Base-by-base conservation (phyloP, 2,113 vertebrate species). In the Gyps fulvus region DNA sequence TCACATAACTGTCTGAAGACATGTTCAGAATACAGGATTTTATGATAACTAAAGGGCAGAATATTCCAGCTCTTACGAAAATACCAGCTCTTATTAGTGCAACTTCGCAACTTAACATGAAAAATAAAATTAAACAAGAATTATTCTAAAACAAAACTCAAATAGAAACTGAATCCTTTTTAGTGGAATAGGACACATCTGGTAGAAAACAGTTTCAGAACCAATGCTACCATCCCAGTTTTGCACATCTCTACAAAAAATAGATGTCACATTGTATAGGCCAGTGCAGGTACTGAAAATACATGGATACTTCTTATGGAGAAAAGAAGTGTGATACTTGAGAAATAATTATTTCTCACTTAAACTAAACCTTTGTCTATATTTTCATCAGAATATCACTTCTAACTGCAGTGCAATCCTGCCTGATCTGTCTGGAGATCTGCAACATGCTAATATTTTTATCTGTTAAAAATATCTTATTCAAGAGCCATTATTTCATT, bases 1-100 rank as follows among this genome's bases (percentile, higher is more conserved):
- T 95, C 94, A 94, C n/a, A 13, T 89, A 90, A 50, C 58, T 86
- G 79, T 57, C 70, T 71, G 55, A 82, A 52, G 54, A 59, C 73
- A 81, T 57, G 79, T 62, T 49, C 84, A 91, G 93, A 95, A 90
- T 96, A 63, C 26, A 43, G 29, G 34, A 88, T 95, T 92, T 96
- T 82, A 38, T 80, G 63, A 19, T 83, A 93, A 89, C 25, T 42
- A 67, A 89, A 62, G 74, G 55, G 43, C 66, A 93, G 67, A 91
- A 52, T 95, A 71, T 86, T 82, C 40, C 52, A 93, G 29, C 69
- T 88, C 25, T 25, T 82, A 34, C 71, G 71, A 76, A 95, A 84
- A 86, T 79, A 90, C 13, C 49, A 76, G 15, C 10, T 81, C 17
- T 63, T 79, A 22, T 49, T 59, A 89, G 71, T 76, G 27, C 25